Evolutionary conservation across 2,797 vertebrate species (phyloP), one percentile per base, ranked within the genome.

Genomic region (Poeciliopsis presidionis): DNA sequence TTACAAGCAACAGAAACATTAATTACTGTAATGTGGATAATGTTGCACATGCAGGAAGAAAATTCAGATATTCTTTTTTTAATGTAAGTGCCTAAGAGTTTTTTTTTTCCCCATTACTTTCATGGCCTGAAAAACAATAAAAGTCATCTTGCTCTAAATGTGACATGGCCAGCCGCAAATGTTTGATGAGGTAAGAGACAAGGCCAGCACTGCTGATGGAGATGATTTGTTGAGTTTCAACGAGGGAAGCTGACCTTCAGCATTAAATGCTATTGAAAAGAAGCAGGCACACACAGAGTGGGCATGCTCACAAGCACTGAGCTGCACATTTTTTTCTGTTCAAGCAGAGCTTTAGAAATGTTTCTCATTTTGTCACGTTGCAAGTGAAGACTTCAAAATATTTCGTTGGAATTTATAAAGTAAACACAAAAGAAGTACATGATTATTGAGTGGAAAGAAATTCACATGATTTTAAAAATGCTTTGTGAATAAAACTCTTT

Each of bases 191-290:
- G 79, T 72, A 77, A 72, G 53, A 73, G 69, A 87, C 87, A 89
- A 91, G 87, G 83, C 80, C 76, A 77, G 13, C 36, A 1, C 78
- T 78, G 85, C 85, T 39, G 46, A 86, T 80, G 78, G 79, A 91
- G 63, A 86, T 83, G 75, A 90, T 92, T 90, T 84, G 85, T 89
- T 72, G 87, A 84, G 83, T 88, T 91, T 85, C 81, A 77, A 82
- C 76, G 76, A 80, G 80, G 78, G 78, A 80, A 86, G 79, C 65
- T 85, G 90, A 91, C 90, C 89, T 90, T 89, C 83, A 91, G 82
- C 57, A 43, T 74, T 49, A 67, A 85, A 85, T 18, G 14, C 33
- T 81, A 57, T 51, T 82, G 78, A 86, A 85, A 20, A 72, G 25
- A 55, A 57, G 33, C 73, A 71, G 36, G 28, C 72, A 63, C 67